A percentile compares a stretch with the other conserved stretches of the same genome.
These are phyloP conservation scores for Drosophila dives DNA, from an alignment of 2,888 invertebrate species.

Conservation along the genomic window DNA sequence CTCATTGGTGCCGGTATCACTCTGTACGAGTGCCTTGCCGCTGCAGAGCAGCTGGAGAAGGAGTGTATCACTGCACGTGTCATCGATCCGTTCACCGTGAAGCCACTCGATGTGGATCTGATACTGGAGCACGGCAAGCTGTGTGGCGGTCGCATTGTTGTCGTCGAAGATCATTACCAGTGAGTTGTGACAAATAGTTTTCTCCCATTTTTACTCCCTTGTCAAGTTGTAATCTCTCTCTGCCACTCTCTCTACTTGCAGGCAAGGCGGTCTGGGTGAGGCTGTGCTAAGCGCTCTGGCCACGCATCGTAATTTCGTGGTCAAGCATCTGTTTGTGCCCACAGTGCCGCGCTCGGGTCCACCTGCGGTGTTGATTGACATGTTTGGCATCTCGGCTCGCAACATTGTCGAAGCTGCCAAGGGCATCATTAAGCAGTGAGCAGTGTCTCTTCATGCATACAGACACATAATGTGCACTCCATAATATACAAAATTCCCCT, in stretches of 20 bases:
- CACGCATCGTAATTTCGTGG: slow-evolving; percentile 88
- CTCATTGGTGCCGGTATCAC: slow-evolving; percentile 98
- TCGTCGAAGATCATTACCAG: slow-evolving; percentile 98
- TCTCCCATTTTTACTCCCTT: not conserved
- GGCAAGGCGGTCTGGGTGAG: slow-evolving; percentile 96
- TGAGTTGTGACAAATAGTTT: slow-evolving; percentile 86
- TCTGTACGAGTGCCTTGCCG: slow-evolving; percentile 94
- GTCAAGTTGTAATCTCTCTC: slow-evolving; percentile 1
- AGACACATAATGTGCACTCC: not conserved
- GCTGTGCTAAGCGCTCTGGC: slow-evolving; percentile 94
- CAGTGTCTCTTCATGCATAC: not conserved
- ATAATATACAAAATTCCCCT: slow-evolving; percentile 9
- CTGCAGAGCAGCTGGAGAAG: slow-evolving; percentile 90
- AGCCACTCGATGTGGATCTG: slow-evolving; percentile 94
- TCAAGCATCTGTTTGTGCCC: slow-evolving; percentile 92
- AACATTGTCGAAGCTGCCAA: slow-evolving; percentile 91
- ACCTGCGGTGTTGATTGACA: slow-evolving; percentile 92
- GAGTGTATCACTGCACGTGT: slow-evolving; percentile 92
- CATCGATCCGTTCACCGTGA: slow-evolving; percentile 97
- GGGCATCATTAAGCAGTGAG: slow-evolving; percentile 87
- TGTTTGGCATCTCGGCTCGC: slow-evolving; percentile 94
- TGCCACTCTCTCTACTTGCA: slow-evolving; percentile 28
- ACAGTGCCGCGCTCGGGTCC: slow-evolving; percentile 97
- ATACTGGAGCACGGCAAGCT: slow-evolving; percentile 91
- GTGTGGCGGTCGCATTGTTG: slow-evolving; percentile 92